phyloP scores from a whole-genome alignment of 2,797 vertebrate species.

The Poeciliopsis turneri region DNA sequence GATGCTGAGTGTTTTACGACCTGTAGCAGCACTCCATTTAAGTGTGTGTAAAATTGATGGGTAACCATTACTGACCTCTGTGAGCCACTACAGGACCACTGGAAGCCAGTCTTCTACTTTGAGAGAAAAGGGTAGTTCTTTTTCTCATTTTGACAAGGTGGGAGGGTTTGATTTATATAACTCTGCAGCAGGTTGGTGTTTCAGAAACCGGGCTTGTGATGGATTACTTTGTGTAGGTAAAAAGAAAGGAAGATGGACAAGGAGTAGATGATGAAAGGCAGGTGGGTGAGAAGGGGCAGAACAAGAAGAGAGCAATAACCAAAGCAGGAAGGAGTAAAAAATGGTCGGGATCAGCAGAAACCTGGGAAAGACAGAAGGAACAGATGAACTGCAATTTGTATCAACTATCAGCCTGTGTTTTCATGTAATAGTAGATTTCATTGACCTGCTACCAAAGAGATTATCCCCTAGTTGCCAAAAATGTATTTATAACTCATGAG shows the following conservation, averaged over 20 bases:
- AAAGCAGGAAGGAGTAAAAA: background rate
- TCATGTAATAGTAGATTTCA: too few species aligned
- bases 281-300: slow-evolving; percentile 1
- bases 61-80: slow-evolving; percentile 77
- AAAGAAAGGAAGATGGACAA: slow-evolving; percentile 13
- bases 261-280: slow-evolving; percentile 7
- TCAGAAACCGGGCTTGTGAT: slow-evolving; percentile 31
- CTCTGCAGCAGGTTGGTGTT: slow-evolving; percentile 45
- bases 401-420: background rate
- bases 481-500: background rate
- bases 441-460: background rate
- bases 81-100: slow-evolving; percentile 49
- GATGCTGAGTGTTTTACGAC: slow-evolving; percentile 78
- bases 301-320: background rate
- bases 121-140: slow-evolving; percentile 30
- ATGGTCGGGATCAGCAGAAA: slow-evolving; percentile 1
- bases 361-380: background rate
- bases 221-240: slow-evolving; percentile 29
- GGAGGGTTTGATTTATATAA: slow-evolving; percentile 60
- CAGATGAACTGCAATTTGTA: background rate
- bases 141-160: slow-evolving; percentile 30
- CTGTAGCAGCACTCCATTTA: slow-evolving; percentile 77
- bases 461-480: background rate
- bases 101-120: slow-evolving; percentile 59
- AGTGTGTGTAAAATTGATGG: slow-evolving; percentile 82